Conservation (phyloP, 1,140 invertebrate genomes). For the Orius insidiosus region DNA sequence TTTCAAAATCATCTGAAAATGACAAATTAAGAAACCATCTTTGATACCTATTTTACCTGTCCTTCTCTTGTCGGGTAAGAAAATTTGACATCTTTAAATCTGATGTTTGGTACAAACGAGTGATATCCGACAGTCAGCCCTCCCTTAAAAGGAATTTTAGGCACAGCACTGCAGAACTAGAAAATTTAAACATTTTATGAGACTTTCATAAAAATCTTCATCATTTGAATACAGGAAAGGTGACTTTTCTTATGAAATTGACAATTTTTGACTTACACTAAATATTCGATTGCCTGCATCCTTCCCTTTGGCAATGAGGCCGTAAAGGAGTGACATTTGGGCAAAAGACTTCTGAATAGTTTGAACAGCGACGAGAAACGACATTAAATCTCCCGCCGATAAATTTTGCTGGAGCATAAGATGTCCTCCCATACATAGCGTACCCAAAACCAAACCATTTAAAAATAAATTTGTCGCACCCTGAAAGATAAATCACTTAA, state of each 20-base stretch:
- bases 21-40: background rate
- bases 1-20: constrained; percentile 46
- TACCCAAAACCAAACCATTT: constrained; percentile 63
- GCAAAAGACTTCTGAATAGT: constrained; percentile 82
- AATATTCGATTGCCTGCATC: constrained; percentile 74
- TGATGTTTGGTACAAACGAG: constrained; percentile 60
- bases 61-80: constrained; percentile 71
- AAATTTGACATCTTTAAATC: constrained; percentile 72
- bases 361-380: constrained; percentile 85
- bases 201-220: no score
- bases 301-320: constrained; percentile 65
- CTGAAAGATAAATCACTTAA: no score
- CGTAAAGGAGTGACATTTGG: constrained; percentile 77
- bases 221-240: no score
- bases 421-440: constrained; percentile 74
- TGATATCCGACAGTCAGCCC: constrained; percentile 56
- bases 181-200: constrained; percentile 24
- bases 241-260: no score
- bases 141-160: constrained; percentile 42
- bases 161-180: constrained; percentile 61
- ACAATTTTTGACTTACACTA: constrained; percentile 35
- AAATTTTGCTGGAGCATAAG: constrained; percentile 64
- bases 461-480: constrained; percentile 63
- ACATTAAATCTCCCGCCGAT: constrained; percentile 79
- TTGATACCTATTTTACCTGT: no score